Base-by-base conservation (phyloP, 2,797 vertebrate species). In the Philypnodon macrostomus region DNA sequence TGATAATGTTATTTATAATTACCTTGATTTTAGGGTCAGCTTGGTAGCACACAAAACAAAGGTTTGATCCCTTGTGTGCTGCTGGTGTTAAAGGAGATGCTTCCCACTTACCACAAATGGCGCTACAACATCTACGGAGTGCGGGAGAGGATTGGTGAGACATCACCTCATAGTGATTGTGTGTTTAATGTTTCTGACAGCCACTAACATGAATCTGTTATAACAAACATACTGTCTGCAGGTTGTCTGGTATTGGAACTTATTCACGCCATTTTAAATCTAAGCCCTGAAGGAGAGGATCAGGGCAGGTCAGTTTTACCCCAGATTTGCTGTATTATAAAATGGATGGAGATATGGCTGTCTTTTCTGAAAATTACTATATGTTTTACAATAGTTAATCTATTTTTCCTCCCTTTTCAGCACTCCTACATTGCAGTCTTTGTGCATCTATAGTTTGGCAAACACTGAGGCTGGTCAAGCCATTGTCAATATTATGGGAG, bases 21-120 rank as follows among this genome's bases (percentile, higher is more conserved):
- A 16, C 24, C 34, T 7, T 37, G 4, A 26, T 49, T 31, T 31
- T 69, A 98, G 97, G 95, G 97, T 15, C 96, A 98, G 53, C 90
- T 98, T 16, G 96, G 95, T 53, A 97, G 91, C 77, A 97, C 95
- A 29, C 94, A 98, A 80, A 97, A 91, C 85, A 95, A 93, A 80
- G 96, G 95, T 2, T 86, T 99, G 27, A 91, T 95, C 63, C 97
- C 96, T 3, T 98, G 97, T 57, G 92, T 98, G 21, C 88, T 98
- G 58, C 94, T 98, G 62, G 96, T 98, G 47, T 75, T 99, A 18
- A 97, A 97, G 77, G 97, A 99, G 78, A 97, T 98, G 95, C 89
- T 99, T 63, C 95, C 97, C 17, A 95, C 94, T 0, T 99, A 99
- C 63, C 94, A 98, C 70, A 98, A 94, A 68, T 99, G 97, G 97